phyloP scores from a whole-genome alignment of 2,113 vertebrate species.

The Xenopus borealis region DNA sequence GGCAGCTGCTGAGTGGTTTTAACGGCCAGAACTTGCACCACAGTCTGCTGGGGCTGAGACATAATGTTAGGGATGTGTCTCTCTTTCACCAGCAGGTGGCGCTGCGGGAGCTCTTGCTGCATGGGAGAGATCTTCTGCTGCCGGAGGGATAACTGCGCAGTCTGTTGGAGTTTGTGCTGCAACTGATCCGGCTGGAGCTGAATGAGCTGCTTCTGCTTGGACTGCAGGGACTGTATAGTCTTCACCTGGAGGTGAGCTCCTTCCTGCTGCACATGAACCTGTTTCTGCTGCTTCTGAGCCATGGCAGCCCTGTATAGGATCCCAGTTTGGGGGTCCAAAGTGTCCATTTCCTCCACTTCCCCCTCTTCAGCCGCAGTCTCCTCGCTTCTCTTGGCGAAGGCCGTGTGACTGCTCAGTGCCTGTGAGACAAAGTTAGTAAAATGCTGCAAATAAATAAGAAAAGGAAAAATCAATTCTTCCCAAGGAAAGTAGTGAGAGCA shows the following conservation, averaged over 20 bases:
- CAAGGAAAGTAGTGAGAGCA: too few relatives aligned
- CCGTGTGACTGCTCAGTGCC: conserved; percentile 75
- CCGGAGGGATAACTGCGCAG: conserved; percentile 75
- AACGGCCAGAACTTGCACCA: conserved; percentile 76
- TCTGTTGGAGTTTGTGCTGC: conserved; percentile 72
- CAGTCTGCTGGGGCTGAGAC: conserved; percentile 75
- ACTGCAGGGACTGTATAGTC: conserved; percentile 78
- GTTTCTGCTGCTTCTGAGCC: conserved; percentile 69
- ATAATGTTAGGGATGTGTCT: conserved; percentile 66
- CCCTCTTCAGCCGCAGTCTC: conserved; percentile 79
- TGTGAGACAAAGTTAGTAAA: conserved; percentile 56
- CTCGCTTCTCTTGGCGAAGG: conserved; percentile 73
- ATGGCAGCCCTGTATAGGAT: conserved; percentile 89
- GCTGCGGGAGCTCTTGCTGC: conserved; percentile 68
- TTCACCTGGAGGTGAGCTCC: conserved; percentile 74
- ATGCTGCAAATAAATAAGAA: conserved; percentile 25
- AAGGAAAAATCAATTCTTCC: too few relatives aligned
- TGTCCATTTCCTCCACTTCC: conserved; percentile 91
- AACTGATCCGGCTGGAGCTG: conserved; percentile 72
- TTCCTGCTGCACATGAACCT: conserved; percentile 71
- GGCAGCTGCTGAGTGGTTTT: conserved; percentile 87
- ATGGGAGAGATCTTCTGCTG: conserved; percentile 72
- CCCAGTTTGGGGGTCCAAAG: conserved; percentile 95
- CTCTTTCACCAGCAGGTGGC: conserved; percentile 75
- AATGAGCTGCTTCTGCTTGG: conserved; percentile 77